phyloP scores from a whole-genome alignment of 2,888 invertebrate species.

The Brachylomia viminalis region DNA sequence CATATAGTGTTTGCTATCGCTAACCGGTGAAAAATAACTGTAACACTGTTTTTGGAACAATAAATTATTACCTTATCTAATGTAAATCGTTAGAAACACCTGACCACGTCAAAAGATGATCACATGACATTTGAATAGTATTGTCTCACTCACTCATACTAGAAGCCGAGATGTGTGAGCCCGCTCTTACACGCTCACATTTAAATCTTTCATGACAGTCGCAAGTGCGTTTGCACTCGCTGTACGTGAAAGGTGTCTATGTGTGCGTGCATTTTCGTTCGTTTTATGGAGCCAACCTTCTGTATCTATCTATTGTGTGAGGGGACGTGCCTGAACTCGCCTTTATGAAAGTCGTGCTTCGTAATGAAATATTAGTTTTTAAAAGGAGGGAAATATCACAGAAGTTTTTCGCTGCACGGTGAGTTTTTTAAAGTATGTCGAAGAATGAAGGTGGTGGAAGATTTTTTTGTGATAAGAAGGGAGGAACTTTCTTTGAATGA shows the following conservation, averaged over 20 bases:
- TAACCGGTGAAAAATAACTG: not conserved
- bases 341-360: conserved; percentile 26
- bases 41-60: not conserved
- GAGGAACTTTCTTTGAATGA: not conserved
- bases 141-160: not conserved
- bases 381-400: conserved; percentile 46
- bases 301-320: not conserved
- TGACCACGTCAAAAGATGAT: not conserved
- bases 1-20: too few relatives aligned
- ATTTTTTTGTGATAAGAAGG: conserved; percentile 22
- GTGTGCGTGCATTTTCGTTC: too few relatives aligned
- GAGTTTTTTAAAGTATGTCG: conserved; percentile 37
- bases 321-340: conserved; percentile 29
- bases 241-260: not conserved
- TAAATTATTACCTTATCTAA: not conserved
- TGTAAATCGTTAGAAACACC: not conserved
- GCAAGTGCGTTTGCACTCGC: not conserved
- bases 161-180: not conserved
- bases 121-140: not conserved
- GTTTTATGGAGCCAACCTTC: not conserved
- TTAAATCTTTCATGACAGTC: not conserved
- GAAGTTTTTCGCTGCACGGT: conserved; percentile 26
- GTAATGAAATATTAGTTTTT: conserved; percentile 59
- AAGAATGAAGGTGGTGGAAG: conserved; percentile 22
- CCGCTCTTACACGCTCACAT: not conserved